Evolutionary conservation across 2,113 vertebrate genomes (phyloP).

Genomic region (Nymphicus hollandicus): DNA sequence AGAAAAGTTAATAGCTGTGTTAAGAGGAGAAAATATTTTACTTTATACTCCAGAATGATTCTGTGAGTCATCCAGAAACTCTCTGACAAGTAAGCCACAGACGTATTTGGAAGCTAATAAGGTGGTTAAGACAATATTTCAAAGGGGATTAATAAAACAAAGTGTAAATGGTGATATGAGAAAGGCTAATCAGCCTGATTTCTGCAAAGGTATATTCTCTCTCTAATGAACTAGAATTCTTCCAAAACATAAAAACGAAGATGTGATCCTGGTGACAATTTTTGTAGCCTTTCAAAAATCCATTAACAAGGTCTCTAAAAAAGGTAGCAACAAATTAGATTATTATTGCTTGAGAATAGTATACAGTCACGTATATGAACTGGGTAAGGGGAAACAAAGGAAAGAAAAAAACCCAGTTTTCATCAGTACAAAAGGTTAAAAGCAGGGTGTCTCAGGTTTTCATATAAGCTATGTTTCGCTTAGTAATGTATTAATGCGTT

Average conservation of each 20-base stretch:
- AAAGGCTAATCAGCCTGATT: neutral
- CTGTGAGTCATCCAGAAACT: neutral
- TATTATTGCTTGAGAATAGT: neutral
- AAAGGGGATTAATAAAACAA: neutral
- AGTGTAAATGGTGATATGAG: neutral
- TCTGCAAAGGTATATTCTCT: neutral
- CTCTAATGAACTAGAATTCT: neutral
- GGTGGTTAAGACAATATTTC: neutral
- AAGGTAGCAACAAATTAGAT: neutral
- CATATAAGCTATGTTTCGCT: neutral
- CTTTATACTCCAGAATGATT: neutral
- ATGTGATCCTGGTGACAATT: neutral
- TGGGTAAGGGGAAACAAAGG: neutral
- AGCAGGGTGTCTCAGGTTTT: neutral
- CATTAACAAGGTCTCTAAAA: neutral
- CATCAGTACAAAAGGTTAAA: neutral
- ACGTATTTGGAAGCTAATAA: neutral
- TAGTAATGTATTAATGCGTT: neutral
- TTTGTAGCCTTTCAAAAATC: neutral
- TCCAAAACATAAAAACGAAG: neutral
- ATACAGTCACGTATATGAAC: accelerated
- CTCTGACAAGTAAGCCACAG: neutral
- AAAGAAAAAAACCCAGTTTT: neutral
- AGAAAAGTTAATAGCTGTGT: neutral
- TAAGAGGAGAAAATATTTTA: neutral